phyloP scores from a whole-genome alignment of 2,113 vertebrate genomes.

The Psophia crepitans region DNA sequence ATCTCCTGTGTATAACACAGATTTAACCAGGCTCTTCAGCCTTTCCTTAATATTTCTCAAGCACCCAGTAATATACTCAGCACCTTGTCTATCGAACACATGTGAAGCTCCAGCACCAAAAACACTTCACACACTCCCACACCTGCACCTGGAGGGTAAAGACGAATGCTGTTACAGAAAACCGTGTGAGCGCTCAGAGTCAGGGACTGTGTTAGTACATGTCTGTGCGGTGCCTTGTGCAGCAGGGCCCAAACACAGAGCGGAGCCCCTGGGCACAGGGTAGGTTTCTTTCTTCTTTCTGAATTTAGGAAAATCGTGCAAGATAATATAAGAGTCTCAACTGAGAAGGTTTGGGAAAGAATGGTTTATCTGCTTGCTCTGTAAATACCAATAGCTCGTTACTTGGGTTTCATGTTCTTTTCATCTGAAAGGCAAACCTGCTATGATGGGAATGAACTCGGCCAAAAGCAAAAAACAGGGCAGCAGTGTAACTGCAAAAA shows the following conservation, averaged over 20 bases:
- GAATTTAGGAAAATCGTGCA: neutral
- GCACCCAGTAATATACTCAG: neutral
- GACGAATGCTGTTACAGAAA: neutral
- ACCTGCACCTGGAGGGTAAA: slow-evolving; percentile 47
- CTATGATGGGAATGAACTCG: neutral
- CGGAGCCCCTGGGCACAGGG: neutral
- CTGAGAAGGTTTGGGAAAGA: neutral
- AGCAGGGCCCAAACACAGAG: neutral
- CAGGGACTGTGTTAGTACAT: neutral
- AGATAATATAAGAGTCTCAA: neutral
- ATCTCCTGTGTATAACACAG: neutral
- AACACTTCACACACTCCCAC: slow-evolving; percentile 1
- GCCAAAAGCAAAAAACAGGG: neutral
- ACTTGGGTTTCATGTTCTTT: neutral
- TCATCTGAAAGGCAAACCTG: slow-evolving; percentile 9
- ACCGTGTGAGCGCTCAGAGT: neutral
- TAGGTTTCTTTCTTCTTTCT: neutral
- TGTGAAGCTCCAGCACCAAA: neutral
- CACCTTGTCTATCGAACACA: neutral
- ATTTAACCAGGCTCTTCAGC: neutral
- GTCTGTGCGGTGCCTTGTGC: neutral
- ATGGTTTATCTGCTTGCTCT: neutral
- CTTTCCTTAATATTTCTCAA: neutral
- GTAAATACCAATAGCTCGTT: neutral
- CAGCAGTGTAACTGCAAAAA: neutral